These are phyloP conservation scores for Leucophenga montana DNA, from an alignment of 2,888 invertebrate genomes.

Conservation along the genomic window DNA sequence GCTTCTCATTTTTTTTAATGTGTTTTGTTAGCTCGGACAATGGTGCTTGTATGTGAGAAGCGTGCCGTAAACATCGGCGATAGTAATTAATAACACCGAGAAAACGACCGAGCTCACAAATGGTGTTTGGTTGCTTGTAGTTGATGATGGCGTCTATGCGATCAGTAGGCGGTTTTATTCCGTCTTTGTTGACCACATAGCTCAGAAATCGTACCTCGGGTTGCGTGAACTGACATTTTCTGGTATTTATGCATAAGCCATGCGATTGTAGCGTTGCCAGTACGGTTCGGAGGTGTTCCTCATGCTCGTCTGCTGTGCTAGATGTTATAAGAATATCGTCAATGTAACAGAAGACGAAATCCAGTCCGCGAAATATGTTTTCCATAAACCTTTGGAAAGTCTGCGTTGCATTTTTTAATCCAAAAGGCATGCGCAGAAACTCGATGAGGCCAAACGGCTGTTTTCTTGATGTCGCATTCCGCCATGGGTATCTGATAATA, in stretches of 20 bases:
- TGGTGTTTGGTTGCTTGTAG: too few relatives aligned
- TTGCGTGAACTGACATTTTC: too few relatives aligned
- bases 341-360: conserved; percentile 50
- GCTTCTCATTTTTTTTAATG: too few relatives aligned
- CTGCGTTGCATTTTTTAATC: conserved; percentile 63
- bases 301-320: conserved; percentile 48
- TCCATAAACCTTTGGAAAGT: conserved; percentile 56
- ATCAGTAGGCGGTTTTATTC: too few relatives aligned
- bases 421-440: conserved; percentile 53
- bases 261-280: conserved; percentile 36
- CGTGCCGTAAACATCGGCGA: conserved; percentile 31
- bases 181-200: too few relatives aligned
- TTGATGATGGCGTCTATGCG: too few relatives aligned
- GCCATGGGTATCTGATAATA: conserved; percentile 67
- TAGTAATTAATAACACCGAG: too few relatives aligned
- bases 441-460: conserved; percentile 69
- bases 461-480: conserved; percentile 62
- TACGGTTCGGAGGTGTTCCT: conserved; percentile 43
- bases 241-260: conserved; percentile 48
- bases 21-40: neutral
- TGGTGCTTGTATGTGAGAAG: conserved; percentile 15
- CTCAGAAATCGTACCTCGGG: too few relatives aligned
- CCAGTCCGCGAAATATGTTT: conserved; percentile 45
- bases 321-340: conserved; percentile 48
- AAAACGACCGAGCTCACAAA: too few relatives aligned